Evolutionary conservation across 2,113 vertebrate genomes (phyloP), one percentile per base, ranked within the genome.

Genomic region (Macaca mulatta): DNA sequence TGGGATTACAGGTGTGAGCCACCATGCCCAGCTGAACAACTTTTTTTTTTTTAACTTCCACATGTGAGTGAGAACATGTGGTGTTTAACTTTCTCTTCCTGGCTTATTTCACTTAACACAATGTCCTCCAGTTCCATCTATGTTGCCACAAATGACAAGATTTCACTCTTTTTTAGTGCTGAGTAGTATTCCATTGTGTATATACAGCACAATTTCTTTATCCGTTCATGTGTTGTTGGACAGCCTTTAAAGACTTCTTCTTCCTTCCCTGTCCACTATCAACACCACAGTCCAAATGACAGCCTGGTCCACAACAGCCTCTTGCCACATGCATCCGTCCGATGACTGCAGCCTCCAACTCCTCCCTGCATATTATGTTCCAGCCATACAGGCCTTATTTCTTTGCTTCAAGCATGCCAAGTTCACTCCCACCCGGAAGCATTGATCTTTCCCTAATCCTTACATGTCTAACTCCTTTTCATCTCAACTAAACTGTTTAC

Each of bases 241-340:
- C 16, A 69, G 30, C 14, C 30, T 35, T 43, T 35, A 38, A 35
- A 79, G 23, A 14, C 9, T 6, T 61, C n/a, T 13, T 30, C 38
- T 67, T 67, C 52, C 64, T 81, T 75, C 40, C 30, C 45, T n/a
- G 23, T 52, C 48, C 7, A n/a, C 38, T 35, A 43, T 38, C 43
- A 50, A 4, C 23, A 59, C 32, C 23, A 57, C 20, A 50, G n/a
- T 50, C 27, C 59, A 55, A 20, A 20, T 14, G 18, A 45, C 1
- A 27, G 52, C 32, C 30, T 43, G 14, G 43, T 43, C 85, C 52
- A 10, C 2, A 59, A 8, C 0, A 43, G 45, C 22, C 13, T 83
- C 27, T 22, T 17, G 43, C 18, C 27, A 11, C 5, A 0, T 1
- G 72, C n/a, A 2, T 7, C 13, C 10, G 9, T 27, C 45, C 45